Evolutionary conservation across 2,797 vertebrate species (phyloP).

Genomic region (Darevskia mixta): DNA sequence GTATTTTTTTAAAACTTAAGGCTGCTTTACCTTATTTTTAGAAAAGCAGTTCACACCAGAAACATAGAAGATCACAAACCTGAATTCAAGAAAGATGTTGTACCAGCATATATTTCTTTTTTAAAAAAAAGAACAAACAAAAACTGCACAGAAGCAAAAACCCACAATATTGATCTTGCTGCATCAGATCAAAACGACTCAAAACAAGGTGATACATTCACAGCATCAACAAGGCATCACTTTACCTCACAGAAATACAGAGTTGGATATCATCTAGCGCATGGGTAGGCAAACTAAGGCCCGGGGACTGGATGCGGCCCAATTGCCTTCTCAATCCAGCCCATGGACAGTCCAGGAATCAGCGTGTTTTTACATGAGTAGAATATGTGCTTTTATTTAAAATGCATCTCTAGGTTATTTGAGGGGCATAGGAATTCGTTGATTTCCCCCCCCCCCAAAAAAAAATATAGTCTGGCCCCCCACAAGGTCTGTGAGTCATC

Average conservation of each 20-base stretch:
- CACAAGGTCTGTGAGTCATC: not conserved
- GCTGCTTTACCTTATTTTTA: not conserved
- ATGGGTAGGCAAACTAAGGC: too few species aligned
- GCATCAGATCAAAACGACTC: not conserved
- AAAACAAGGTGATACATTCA: not conserved
- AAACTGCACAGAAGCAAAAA: not conserved
- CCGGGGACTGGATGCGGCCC: too few species aligned
- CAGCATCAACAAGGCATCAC: not conserved
- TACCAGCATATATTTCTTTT: not conserved
- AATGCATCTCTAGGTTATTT: too few species aligned
- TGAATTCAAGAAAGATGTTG: not conserved
- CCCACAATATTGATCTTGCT: not conserved
- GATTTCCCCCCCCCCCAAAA: too few species aligned
- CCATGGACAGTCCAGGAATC: too few species aligned
- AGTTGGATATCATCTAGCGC: too few species aligned
- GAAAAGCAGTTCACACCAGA: not conserved
- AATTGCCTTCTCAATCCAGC: too few species aligned
- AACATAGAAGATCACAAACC: not conserved
- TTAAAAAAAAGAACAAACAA: not conserved
- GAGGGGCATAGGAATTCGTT: too few species aligned
- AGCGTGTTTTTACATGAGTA: too few species aligned
- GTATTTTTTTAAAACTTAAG: not conserved
- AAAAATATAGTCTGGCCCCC: too few species aligned
- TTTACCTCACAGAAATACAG: not conserved
- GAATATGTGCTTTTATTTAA: too few species aligned